Percentiles rank a stretch among this genome's conserved stretches.
phyloP scores from a whole-genome alignment of 1,140 invertebrate genomes.

The Leptestheria dahalacensis region DNA sequence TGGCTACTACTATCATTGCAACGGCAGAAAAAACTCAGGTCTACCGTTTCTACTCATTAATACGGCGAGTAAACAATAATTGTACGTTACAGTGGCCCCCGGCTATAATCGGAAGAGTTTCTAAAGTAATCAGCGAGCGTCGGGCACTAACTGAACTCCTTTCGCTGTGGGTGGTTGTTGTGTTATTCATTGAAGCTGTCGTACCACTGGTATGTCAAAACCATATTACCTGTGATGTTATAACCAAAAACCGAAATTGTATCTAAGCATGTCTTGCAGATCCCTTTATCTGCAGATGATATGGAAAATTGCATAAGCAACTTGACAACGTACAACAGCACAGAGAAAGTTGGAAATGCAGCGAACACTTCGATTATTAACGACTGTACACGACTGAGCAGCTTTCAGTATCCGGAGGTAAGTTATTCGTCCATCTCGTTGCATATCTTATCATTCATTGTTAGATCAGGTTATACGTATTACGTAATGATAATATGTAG shows the following conservation, averaged over 20 bases:
- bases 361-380: not conserved
- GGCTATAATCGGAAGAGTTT: too few relatives aligned
- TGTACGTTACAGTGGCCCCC: too few relatives aligned
- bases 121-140: constrained; percentile 8
- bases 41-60: constrained; percentile 14
- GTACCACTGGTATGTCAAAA: constrained; percentile 16
- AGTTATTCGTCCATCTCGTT: not conserved
- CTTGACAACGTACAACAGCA: not conserved
- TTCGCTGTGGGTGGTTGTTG: constrained; percentile 15
- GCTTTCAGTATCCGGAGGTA: not conserved
- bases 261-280: too few relatives aligned
- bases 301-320: not conserved
- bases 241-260: too few relatives aligned
- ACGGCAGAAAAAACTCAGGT: constrained; percentile 21
- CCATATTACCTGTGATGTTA: too few relatives aligned
- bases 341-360: not conserved
- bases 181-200: constrained; percentile 13
- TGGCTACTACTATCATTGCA: constrained; percentile 20
- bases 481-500: too few relatives aligned
- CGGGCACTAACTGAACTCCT: constrained; percentile 16
- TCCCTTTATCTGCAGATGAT: not conserved
- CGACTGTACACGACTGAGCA: not conserved
- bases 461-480: too few relatives aligned
- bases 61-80: not conserved
- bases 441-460: too few relatives aligned